A percentile compares a stretch with the other conserved stretches of the same genome.
These are phyloP conservation scores for Porites lobata DNA, from an alignment of 92 coral and sea anemone species.

Conservation along the genomic window DNA sequence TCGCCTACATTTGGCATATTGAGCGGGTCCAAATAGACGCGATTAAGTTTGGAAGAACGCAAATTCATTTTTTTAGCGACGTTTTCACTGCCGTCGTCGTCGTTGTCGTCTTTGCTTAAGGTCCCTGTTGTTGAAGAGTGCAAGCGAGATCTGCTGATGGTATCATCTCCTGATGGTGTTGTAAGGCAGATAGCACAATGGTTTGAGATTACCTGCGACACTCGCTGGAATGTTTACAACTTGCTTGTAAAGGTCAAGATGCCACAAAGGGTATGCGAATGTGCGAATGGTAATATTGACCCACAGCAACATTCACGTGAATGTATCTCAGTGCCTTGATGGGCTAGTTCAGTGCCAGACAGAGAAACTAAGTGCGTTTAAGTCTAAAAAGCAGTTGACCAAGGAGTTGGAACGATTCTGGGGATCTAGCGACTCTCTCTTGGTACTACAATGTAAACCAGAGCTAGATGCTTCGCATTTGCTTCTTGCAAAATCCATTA, in stretches of 20 bases:
- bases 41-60: too few species aligned
- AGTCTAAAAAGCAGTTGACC: slow-evolving; percentile 93
- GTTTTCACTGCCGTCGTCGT: too few species aligned
- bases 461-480: slow-evolving; percentile 92
- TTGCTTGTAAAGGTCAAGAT: slow-evolving; percentile 33
- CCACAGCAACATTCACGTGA: slow-evolving; percentile 72
- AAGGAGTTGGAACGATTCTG: slow-evolving; percentile 85
- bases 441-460: slow-evolving; percentile 93
- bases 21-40: too few species aligned
- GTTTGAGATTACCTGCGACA: slow-evolving; percentile 73
- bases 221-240: slow-evolving; percentile 19
- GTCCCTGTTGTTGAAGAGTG: slow-evolving; percentile 49
- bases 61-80: too few species aligned
- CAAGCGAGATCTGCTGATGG: slow-evolving; percentile 86
- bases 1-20: too few species aligned
- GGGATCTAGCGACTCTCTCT: slow-evolving; percentile 70
- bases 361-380: slow-evolving; percentile 92
- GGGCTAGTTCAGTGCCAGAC: slow-evolving; percentile 73
- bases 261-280: slow-evolving; percentile 66
- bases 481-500: slow-evolving; percentile 92
- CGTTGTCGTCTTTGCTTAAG: too few species aligned
- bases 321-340: too few species aligned
- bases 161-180: slow-evolving; percentile 96
- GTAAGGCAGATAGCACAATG: slow-evolving; percentile 80
- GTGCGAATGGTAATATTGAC: slow-evolving; percentile 70